Evolutionary conservation across 2,113 vertebrate species (phyloP), one percentile per base, ranked within the genome.

Genomic region (Genyomyrus donnyi): DNA sequence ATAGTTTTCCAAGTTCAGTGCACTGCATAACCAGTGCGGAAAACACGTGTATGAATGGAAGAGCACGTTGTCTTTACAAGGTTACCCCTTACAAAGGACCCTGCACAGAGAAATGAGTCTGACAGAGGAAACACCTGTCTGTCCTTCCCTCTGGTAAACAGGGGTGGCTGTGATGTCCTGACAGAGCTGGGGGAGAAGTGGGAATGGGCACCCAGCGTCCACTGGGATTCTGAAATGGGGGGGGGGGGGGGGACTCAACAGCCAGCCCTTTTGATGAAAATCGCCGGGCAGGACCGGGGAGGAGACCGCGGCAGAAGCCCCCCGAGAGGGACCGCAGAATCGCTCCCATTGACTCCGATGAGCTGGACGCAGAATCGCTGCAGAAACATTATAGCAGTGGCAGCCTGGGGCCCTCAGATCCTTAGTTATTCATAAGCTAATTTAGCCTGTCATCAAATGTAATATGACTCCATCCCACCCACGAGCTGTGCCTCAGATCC

Each of bases 361-460:
- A 35, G 11, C 31, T 80, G 74, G 74, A 42, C 74, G 13, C 74
- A 80, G 74, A 42, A 42, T 80, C 62, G 35, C 74, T 80, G 31
- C 31, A 42, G 74, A 80, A 80, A 80, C 35, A 42, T 80, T 5
- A 42, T 19, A 42, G 74, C 74, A 8, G 70, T 0, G 0, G 74
- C 35, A 80, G 35, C 74, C 74, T 19, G 31, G 74, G 74, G 74
- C 13, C 66, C 35, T 39, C 15, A 42, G 31, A 80, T 42, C 35
- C 74, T 80, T 7, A 42, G 11, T 21, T 80, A 80, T 80, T 80
- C 74, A 80, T 80, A 80, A 39, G 74, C 74, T 80, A 80, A 80
- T 80, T 80, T 80, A 80, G 74, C 6, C 74, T 80, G 74, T 19
- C 74, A 80, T 80, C 74, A 80, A 80, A 80, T 80, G 74, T 80